Conservation (phyloP, 2,797 vertebrate species). For the Diplodus sargus region DNA sequence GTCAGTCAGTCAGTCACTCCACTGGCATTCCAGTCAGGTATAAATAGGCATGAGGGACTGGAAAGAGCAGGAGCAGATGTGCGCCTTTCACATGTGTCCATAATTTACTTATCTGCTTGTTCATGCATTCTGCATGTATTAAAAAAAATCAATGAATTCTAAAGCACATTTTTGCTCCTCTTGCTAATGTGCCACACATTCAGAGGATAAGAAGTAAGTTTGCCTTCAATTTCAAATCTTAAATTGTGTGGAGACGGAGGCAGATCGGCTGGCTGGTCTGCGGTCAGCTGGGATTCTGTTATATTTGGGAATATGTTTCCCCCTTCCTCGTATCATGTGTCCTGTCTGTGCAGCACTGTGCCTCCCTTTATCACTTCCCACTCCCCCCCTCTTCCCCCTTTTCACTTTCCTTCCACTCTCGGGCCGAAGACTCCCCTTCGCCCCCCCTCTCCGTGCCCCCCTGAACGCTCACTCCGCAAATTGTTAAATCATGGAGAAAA, state of each 20-base stretch:
- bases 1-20: conserved; percentile 60
- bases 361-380: conserved; percentile 28
- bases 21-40: conserved; percentile 82
- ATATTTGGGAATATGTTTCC: conserved; percentile 34
- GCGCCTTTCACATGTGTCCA: conserved; percentile 68
- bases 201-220: conserved; percentile 49
- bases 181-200: conserved; percentile 7
- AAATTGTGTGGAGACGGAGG: conserved; percentile 5
- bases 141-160: background rate
- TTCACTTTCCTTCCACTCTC: conserved; percentile 53
- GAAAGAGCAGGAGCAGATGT: conserved; percentile 73
- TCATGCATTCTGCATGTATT: conserved; percentile 16
- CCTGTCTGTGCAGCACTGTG: conserved; percentile 35
- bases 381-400: background rate
- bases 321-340: conserved; percentile 27
- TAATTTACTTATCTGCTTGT: conserved; percentile 69
- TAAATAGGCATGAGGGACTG: conserved; percentile 75
- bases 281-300: conserved; percentile 18
- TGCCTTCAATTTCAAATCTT: conserved; percentile 36
- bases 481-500: conserved; percentile 85
- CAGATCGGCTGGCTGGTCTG: conserved; percentile 13
- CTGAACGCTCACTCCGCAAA: conserved; percentile 64
- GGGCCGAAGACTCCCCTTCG: conserved; percentile 29
- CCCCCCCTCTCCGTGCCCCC: conserved; percentile 45
- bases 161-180: background rate